A percentile compares a stretch with the other conserved stretches of the same genome.
Conservation (phyloP, 2,797 vertebrate genomes). For the Tauraco hartlaubi region DNA sequence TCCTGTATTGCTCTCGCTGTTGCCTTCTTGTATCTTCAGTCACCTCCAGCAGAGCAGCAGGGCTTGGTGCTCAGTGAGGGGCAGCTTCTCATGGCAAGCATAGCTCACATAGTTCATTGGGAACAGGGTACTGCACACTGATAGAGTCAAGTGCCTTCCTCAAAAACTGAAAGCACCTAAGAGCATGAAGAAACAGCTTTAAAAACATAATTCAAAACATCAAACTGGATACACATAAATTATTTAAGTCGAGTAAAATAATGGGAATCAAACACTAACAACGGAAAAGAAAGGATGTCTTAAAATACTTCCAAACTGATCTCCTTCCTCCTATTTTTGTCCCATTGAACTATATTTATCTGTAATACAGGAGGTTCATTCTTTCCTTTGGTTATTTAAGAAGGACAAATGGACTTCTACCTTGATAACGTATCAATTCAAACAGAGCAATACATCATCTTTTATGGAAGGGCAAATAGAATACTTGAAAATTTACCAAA, state of each 20-base stretch:
- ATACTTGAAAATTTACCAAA: constrained; percentile 28
- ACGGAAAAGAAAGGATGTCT: background rate
- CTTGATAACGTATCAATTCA: constrained; percentile 12
- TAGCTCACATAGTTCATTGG: background rate
- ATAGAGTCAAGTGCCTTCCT: background rate
- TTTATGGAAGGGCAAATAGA: constrained; percentile 26
- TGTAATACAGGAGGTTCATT: constrained; percentile 12
- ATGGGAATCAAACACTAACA: background rate
- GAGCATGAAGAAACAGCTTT: background rate
- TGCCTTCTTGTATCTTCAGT: background rate
- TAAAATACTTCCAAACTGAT: constrained; percentile 44
- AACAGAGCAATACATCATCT: constrained; percentile 4
- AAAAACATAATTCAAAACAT: background rate
- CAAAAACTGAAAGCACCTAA: background rate
- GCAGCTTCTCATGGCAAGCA: background rate
- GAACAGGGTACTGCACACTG: background rate
- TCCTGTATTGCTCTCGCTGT: background rate
- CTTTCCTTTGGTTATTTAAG: constrained; percentile 49
- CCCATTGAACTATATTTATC: constrained; percentile 57
- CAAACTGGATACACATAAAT: constrained; percentile 18
- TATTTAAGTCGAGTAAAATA: constrained; percentile 56
- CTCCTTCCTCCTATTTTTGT: constrained; percentile 40
- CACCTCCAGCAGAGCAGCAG: background rate
- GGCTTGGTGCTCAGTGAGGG: background rate
- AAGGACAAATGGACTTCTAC: constrained; percentile 54